Evolutionary conservation across 2,797 vertebrate species (phyloP).

Genomic region (Chrysocyon brachyurus): DNA sequence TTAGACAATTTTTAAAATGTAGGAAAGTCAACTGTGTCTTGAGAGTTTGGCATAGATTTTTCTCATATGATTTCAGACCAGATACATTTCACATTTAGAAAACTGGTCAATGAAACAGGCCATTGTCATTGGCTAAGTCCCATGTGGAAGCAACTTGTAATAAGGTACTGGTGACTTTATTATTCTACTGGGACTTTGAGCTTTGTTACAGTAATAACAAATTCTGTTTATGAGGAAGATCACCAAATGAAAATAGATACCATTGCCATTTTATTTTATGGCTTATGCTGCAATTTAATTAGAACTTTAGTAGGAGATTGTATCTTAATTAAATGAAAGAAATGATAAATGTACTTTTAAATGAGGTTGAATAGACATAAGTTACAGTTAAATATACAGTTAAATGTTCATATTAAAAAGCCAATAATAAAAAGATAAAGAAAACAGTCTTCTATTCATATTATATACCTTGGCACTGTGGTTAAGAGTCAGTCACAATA

Average conservation of each 20-base stretch:
- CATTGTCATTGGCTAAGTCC: not conserved
- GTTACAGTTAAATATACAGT: not conserved
- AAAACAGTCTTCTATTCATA: not conserved
- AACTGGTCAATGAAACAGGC: not conserved
- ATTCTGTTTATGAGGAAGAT: conserved; percentile 57
- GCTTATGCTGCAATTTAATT: not conserved
- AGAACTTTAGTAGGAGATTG: conserved; percentile 42
- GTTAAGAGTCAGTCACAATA: not conserved
- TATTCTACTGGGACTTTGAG: not conserved
- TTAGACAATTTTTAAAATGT: not conserved
- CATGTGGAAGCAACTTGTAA: not conserved
- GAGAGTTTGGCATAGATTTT: conserved; percentile 30
- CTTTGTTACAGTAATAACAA: conserved; percentile 32
- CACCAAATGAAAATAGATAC: conserved; percentile 41
- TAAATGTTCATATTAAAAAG: conserved; percentile 51
- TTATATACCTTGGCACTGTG: not conserved
- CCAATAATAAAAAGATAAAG: not conserved
- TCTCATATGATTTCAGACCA: not conserved
- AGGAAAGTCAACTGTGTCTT: conserved; percentile 12
- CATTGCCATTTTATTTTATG: conserved; percentile 43
- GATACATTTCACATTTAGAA: not conserved
- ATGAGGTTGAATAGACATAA: conserved; percentile 18
- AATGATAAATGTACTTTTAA: conserved; percentile 35
- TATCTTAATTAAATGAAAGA: conserved; percentile 58
- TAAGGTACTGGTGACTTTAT: not conserved